phyloP scores from a whole-genome alignment of 2,113 vertebrate species.

The Vombatus ursinus region DNA sequence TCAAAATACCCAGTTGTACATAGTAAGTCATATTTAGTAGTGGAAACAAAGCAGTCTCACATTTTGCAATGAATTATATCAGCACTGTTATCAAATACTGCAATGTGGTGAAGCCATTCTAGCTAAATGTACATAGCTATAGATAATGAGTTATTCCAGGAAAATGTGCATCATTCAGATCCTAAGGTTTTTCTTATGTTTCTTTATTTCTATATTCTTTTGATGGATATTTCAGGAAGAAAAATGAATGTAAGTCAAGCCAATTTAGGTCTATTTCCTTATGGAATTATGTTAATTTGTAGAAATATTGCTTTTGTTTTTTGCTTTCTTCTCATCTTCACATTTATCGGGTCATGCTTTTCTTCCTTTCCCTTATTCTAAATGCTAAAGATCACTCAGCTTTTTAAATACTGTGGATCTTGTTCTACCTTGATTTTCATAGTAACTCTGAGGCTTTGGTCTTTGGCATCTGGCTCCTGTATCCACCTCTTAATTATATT shows the following conservation, averaged over 20 bases:
- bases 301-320: slow-evolving; percentile 38
- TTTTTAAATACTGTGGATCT: slow-evolving; percentile 62
- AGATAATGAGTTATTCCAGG: not conserved
- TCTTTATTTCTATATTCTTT: slow-evolving; percentile 27
- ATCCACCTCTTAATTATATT: slow-evolving; percentile 56
- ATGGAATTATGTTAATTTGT: slow-evolving; percentile 35
- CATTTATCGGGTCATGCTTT: not conserved
- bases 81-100: too few relatives aligned
- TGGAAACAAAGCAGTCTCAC: not conserved
- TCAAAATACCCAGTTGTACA: too few relatives aligned
- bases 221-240: not conserved
- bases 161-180: not conserved
- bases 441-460: slow-evolving; percentile 26
- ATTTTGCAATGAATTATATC: not conserved
- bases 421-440: slow-evolving; percentile 67
- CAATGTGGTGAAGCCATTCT: not conserved
- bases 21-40: not conserved
- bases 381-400: slow-evolving; percentile 69
- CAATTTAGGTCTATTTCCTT: not conserved
- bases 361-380: not conserved
- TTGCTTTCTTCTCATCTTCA: not conserved
- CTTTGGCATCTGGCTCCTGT: slow-evolving; percentile 41
- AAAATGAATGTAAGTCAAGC: slow-evolving; percentile 25
- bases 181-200: not conserved
- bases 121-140: rapidly evolving